phyloP scores from a whole-genome alignment of 2,113 vertebrate genomes.

The Aptenodytes patagonicus region DNA sequence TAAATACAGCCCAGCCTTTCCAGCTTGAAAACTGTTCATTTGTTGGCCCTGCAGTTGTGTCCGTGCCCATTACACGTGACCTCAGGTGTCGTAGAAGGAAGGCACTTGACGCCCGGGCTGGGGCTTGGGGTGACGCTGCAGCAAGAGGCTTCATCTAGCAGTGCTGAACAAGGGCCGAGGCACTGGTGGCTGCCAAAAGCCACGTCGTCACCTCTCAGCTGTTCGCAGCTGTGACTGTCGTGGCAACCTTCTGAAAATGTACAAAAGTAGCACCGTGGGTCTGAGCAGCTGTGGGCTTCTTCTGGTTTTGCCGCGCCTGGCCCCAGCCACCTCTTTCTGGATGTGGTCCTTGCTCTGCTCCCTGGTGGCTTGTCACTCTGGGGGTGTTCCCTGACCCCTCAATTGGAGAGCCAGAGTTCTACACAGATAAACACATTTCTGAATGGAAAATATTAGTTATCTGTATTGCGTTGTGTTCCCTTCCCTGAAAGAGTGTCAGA shows the following conservation, averaged over 20 bases:
- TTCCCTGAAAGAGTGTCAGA: not conserved
- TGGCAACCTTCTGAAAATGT: not conserved
- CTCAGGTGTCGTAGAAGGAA: not conserved
- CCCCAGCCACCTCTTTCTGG: not conserved
- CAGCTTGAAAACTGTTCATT: not conserved
- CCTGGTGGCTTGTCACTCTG: not conserved
- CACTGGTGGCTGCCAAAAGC: not conserved
- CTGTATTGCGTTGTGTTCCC: not conserved
- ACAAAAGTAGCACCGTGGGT: fast-evolving
- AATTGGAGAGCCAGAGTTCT: not conserved
- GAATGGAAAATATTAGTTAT: not conserved
- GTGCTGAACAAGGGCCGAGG: not conserved
- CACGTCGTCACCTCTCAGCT: not conserved
- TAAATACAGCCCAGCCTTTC: not conserved
- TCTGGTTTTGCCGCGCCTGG: not conserved
- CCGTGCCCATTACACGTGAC: fast-evolving
- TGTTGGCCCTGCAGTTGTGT: not conserved
- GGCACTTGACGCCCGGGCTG: not conserved
- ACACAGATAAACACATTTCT: not conserved
- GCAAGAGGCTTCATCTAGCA: not conserved
- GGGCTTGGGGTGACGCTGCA: fast-evolving
- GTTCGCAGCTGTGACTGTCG: not conserved
- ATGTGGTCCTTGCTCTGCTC: not conserved
- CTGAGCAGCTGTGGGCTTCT: not conserved
- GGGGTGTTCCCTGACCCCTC: not conserved